Base-by-base conservation (phyloP, 1,140 invertebrate genomes). In the Drosophila suzukii region DNA sequence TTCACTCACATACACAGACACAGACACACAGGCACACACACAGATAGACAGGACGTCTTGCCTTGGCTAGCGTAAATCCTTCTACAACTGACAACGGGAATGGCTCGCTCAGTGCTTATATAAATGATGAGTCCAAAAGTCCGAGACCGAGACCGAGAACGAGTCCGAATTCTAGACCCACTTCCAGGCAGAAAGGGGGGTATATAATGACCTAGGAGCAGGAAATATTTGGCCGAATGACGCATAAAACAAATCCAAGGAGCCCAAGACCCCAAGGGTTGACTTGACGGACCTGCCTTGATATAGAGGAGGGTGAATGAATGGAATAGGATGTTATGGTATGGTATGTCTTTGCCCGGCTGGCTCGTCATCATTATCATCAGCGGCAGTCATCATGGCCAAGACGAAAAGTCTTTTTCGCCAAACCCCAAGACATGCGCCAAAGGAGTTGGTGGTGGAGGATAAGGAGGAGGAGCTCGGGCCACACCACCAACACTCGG, bases 161-260 rank as follows among this genome's bases (percentile, higher is more conserved):
- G 20, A 78, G 20, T 61, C 47, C 59, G 60, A 82, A n/a, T 41
- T 46, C 30, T 49, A 55, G 24, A 30, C 27, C 27, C 27, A 4
- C 27, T 27, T 27, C 27, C 27, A 4, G 27, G 27, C 27, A 15
- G n/a, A 4, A 30, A 6, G 13, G 6, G 65, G 60, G 55, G 62
- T n/a, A 53, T 57, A 86, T 88, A 88, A 86, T 86, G 83, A 86
- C 83, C 83, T 88, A 88, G 83, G 57, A 67, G 46, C 78, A 79
- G 83, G 83, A 86, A 82, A 85, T 85, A 88, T 85, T 85, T 85
- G 79, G 75, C 57, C 63, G 79, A 76, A 74, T 89, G 84, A 83
- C 84, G 83, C 80, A 86, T 83, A 70, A 83, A 88, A 88, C 75
- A 86, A 86, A 88, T 83, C 79, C 84, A 83, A 80, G 67, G 30